A percentile compares a stretch with the other conserved stretches of the same genome.
Evolutionary conservation across 1,140 invertebrate genomes (phyloP).

Genomic region (Drepana arcuata): DNA sequence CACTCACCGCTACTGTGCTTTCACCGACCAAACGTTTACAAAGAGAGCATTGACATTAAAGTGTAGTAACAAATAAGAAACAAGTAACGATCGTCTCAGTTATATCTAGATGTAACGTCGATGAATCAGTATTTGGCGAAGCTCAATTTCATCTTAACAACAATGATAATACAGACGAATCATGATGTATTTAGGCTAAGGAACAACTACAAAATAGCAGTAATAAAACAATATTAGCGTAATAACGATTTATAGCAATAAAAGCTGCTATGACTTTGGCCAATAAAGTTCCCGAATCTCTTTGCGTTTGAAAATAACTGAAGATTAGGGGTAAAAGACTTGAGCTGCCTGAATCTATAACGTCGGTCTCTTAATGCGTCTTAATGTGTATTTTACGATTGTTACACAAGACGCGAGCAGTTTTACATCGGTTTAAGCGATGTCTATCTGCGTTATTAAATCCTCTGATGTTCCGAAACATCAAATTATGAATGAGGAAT

Average conservation of each 20-base stretch:
- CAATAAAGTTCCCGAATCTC: conserved; percentile 54
- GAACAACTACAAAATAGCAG: conserved; percentile 33
- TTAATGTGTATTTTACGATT: conserved; percentile 70
- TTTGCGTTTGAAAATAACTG: conserved; percentile 61
- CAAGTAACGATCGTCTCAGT: conserved; percentile 7
- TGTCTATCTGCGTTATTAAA: conserved; percentile 64
- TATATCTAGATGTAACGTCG: conserved; percentile 10
- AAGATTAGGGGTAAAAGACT: conserved; percentile 63
- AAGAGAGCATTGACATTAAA: conserved; percentile 21
- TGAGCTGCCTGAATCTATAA: conserved; percentile 33
- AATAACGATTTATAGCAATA: conserved; percentile 61
- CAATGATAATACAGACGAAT: conserved; percentile 33
- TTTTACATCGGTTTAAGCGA: conserved; percentile 60
- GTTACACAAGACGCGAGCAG: conserved; percentile 60
- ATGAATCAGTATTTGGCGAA: conserved; percentile 16
- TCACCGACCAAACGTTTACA: conserved; percentile 15
- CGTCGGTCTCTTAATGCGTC: conserved; percentile 55
- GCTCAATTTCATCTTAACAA: conserved; percentile 28
- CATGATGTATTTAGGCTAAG: conserved; percentile 34
- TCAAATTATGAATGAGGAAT: conserved; percentile 68
- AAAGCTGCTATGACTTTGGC: conserved; percentile 54
- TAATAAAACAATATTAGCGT: conserved; percentile 54
- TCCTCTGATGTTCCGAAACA: conserved; percentile 59
- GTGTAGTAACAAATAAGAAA: conserved; percentile 8
- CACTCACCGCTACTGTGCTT: conserved; percentile 19